A percentile compares a stretch with the other conserved stretches of the same genome.
Evolutionary conservation across 2,113 vertebrate species (phyloP).

Genomic region (Poeciliopsis occidentalis): DNA sequence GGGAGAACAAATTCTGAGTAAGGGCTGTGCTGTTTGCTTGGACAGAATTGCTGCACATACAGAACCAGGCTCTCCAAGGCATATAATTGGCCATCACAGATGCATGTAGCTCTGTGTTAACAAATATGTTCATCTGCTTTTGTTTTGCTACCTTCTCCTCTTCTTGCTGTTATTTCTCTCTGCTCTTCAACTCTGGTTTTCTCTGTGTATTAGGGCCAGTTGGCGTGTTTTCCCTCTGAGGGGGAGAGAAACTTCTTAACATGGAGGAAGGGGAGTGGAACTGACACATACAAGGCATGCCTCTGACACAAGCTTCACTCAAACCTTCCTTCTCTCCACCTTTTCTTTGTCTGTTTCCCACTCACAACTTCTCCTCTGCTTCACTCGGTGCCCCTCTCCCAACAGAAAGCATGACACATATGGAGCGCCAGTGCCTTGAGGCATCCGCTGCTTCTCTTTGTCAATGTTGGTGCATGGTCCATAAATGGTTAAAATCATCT

Average conservation of each 20-base stretch:
- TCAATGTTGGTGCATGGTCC: constrained; percentile 30
- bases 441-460: constrained; percentile 26
- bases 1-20: constrained; percentile 34
- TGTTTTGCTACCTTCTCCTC: constrained; percentile 32
- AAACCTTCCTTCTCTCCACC: constrained; percentile 31
- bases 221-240: constrained; percentile 42
- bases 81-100: constrained; percentile 46
- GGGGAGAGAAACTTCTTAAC: constrained; percentile 60
- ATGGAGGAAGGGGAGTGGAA: constrained; percentile 71
- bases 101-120: constrained; percentile 22
- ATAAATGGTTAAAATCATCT: constrained; percentile 10
- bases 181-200: background rate
- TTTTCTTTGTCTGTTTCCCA: constrained; percentile 25
- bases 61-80: constrained; percentile 21
- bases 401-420: constrained; percentile 43
- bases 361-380: constrained; percentile 12
- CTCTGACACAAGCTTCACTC: constrained; percentile 65
- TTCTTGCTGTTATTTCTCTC: constrained; percentile 37
- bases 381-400: constrained; percentile 17
- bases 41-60: constrained; percentile 28
- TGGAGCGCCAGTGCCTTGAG: constrained; percentile 24
- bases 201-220: constrained; percentile 36
- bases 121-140: constrained; percentile 34
- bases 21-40: constrained; percentile 20
- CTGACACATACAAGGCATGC: constrained; percentile 62